Evolutionary conservation across 2,888 invertebrate species (phyloP).

Genomic region (Beris morrisii): DNA sequence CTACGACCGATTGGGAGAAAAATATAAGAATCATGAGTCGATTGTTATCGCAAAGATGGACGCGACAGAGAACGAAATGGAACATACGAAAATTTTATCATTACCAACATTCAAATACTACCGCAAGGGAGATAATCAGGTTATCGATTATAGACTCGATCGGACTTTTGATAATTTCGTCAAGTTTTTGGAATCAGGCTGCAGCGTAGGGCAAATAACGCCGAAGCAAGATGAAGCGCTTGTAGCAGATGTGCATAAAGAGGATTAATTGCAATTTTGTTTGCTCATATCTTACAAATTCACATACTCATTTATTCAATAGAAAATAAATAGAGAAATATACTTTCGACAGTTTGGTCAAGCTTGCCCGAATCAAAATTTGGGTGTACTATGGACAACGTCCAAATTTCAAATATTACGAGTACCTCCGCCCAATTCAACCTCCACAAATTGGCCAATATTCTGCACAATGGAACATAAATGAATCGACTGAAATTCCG

Average conservation of each 20-base stretch:
- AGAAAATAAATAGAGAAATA: conserved; percentile 22
- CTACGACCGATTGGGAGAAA: conserved; percentile 94
- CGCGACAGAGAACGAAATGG: conserved; percentile 96
- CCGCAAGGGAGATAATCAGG: conserved; percentile 86
- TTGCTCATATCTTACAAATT: too few relatives aligned
- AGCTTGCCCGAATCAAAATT: too few relatives aligned
- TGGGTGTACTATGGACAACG: too few relatives aligned
- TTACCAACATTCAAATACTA: conserved; percentile 96
- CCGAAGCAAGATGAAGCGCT: conserved; percentile 56
- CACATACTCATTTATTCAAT: conserved; percentile 10
- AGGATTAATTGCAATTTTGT: conserved; percentile 55
- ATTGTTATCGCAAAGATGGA: conserved; percentile 98
- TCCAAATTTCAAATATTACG: too few relatives aligned
- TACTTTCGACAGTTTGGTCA: too few relatives aligned
- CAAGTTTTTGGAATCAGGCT: conserved; percentile 92
- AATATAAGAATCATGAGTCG: conserved; percentile 79
- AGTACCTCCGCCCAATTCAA: too few relatives aligned
- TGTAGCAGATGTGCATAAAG: conserved; percentile 49
- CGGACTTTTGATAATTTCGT: conserved; percentile 89
- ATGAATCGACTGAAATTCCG: too few relatives aligned
- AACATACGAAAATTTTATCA: conserved; percentile 90
- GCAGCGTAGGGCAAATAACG: conserved; percentile 72
- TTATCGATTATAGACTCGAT: conserved; percentile 92
- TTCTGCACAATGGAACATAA: too few relatives aligned
- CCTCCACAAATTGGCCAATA: too few relatives aligned